phyloP scores from a whole-genome alignment of 1,140 invertebrate genomes.

The Atta colombica region DNA sequence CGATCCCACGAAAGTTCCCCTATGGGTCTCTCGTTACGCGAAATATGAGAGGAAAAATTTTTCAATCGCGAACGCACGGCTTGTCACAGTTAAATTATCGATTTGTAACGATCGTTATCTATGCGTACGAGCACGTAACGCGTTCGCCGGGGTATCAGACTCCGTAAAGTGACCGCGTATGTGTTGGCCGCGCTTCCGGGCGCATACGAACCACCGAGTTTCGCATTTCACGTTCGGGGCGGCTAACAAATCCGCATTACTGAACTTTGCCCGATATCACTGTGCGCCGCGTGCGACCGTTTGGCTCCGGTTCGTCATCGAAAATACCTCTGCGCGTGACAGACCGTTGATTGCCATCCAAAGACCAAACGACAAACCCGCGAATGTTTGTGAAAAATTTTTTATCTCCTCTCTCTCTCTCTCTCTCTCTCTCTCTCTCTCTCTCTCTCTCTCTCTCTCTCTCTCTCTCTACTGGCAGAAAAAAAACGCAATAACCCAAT shows the following conservation, averaged over 20 bases:
- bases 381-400: constrained; percentile 43
- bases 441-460: background rate
- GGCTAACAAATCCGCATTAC: constrained; percentile 59
- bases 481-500: constrained; percentile 57
- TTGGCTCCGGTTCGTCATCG: constrained; percentile 41
- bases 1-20: background rate
- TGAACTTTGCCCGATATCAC: constrained; percentile 49
- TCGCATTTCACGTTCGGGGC: constrained; percentile 36
- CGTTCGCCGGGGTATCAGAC: background rate
- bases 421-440: background rate
- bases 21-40: constrained; percentile 10
- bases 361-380: constrained; percentile 24
- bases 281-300: constrained; percentile 18
- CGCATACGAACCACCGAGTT: constrained; percentile 45
- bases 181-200: constrained; percentile 55
- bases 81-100: constrained; percentile 76
- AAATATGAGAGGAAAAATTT: constrained; percentile 47
- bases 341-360: constrained; percentile 48
- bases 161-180: constrained; percentile 48
- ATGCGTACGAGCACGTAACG: constrained; percentile 30
- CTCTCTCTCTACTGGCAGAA: background rate
- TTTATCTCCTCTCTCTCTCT: constrained; percentile 22
- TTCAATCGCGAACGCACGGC: constrained; percentile 69
- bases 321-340: constrained; percentile 59
- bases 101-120: constrained; percentile 75